Percentiles rank a stretch among this genome's conserved stretches.
Evolutionary conservation across 2,797 vertebrate species (phyloP).

Genomic region (Melopsittacus undulatus): DNA sequence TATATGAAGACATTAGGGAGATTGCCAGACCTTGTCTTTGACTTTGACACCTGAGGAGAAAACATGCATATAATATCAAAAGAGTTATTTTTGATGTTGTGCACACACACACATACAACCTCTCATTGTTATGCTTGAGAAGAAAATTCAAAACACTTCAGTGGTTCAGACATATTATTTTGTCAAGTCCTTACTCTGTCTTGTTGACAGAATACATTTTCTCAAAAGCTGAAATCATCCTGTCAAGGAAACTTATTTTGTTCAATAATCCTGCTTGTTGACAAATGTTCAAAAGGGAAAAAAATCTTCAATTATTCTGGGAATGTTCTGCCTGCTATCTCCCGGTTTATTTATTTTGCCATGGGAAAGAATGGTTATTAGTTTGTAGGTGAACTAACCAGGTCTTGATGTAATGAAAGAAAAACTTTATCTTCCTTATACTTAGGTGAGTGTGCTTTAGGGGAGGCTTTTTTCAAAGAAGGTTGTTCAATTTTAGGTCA

Average conservation of each 20-base stretch:
- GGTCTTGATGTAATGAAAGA: slow-evolving; percentile 48
- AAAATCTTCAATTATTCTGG: slow-evolving; percentile 63
- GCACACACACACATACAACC: not conserved
- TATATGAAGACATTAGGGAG: slow-evolving; percentile 10
- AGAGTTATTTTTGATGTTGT: slow-evolving; percentile 32
- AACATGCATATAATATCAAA: not conserved
- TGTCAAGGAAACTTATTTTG: slow-evolving; percentile 68
- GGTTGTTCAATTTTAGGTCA: not conserved
- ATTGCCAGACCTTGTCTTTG: slow-evolving; percentile 11
- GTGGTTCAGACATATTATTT: slow-evolving; percentile 64
- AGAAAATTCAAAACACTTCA: slow-evolving; percentile 52
- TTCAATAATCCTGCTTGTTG: slow-evolving; percentile 69
- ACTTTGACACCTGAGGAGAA: slow-evolving; percentile 15
- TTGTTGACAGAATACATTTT: slow-evolving; percentile 71
- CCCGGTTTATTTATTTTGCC: slow-evolving; percentile 57
- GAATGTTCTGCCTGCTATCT: slow-evolving; percentile 49
- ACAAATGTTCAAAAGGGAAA: slow-evolving; percentile 64
- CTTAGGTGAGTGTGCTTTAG: not conserved
- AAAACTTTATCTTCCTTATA: not conserved
- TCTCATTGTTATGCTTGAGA: slow-evolving; percentile 57
- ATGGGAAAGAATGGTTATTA: slow-evolving; percentile 38
- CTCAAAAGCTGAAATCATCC: slow-evolving; percentile 70
- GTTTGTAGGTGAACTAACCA: slow-evolving; percentile 37
- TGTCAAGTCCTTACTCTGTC: slow-evolving; percentile 65
- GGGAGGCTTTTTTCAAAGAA: not conserved